Evolutionary conservation across 2,888 invertebrate genomes (phyloP).

Genomic region (Ganaspis brasiliensis): DNA sequence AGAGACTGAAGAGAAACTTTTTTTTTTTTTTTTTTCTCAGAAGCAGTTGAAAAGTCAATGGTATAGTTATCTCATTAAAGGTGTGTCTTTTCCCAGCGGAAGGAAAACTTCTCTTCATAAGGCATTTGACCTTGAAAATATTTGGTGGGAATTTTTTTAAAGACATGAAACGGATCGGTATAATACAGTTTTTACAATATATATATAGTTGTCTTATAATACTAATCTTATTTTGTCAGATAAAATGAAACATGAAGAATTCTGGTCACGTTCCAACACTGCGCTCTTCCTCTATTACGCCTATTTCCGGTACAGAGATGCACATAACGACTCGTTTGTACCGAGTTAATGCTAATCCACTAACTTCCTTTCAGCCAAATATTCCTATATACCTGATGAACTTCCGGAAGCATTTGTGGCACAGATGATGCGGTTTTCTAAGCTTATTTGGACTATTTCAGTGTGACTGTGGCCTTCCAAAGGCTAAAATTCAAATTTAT

Average conservation of each 20-base stretch:
- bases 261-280: slow-evolving; percentile 28
- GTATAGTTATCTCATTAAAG: slow-evolving; percentile 9
- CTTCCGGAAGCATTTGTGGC: slow-evolving; percentile 19
- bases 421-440: not conserved
- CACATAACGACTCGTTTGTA: slow-evolving; percentile 15
- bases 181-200: not conserved
- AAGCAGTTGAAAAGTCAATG: not conserved
- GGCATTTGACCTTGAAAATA: slow-evolving; percentile 30
- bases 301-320: slow-evolving; percentile 69
- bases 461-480: not conserved
- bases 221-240: not conserved
- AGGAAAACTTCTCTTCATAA: not conserved
- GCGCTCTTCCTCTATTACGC: slow-evolving; percentile 62
- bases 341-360: slow-evolving; percentile 4
- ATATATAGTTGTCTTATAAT: not conserved
- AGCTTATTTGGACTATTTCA: slow-evolving; percentile 1
- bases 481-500: not conserved
- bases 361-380: not conserved
- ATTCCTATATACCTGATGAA: not conserved
- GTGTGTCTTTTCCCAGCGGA: slow-evolving; percentile 21
- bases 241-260: not conserved
- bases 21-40: slow-evolving; percentile 21
- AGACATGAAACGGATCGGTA: too few species aligned
- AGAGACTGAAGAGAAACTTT: not conserved
- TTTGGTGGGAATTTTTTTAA: not conserved